phyloP scores from a whole-genome alignment of 2,888 invertebrate genomes.

The Quadriops clusia region DNA sequence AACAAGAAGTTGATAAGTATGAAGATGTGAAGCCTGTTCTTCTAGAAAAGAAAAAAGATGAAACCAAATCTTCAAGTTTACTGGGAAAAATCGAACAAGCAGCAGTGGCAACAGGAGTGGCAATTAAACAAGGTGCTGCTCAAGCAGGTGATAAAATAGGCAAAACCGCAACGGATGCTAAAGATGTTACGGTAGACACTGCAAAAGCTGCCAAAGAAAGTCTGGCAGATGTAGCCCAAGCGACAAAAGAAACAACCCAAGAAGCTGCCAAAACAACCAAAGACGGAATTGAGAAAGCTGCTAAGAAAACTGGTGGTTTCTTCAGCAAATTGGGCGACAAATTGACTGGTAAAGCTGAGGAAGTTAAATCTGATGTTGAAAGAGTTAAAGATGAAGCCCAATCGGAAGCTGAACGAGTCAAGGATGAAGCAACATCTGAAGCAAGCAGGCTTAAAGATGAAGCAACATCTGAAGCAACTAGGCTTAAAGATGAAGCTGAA shows the following conservation, averaged over 20 bases:
- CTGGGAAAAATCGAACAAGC: constrained; percentile 5
- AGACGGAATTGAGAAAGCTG: constrained; percentile 13
- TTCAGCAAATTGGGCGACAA: constrained; percentile 14
- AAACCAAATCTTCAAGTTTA: constrained; percentile 2
- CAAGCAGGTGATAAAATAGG: constrained; percentile 8
- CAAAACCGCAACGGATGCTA: constrained; percentile 6
- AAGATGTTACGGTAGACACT: constrained; percentile 9
- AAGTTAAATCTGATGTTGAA: not conserved
- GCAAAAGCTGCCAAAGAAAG: constrained; percentile 5
- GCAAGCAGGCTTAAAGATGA: not conserved
- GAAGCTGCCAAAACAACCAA: constrained; percentile 7
- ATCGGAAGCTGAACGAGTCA: constrained; percentile 4
- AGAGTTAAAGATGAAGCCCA: constrained; percentile 4
- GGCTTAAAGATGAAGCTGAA: constrained; percentile 3
- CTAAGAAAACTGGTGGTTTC: constrained; percentile 13
- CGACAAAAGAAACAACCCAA: constrained; percentile 2
- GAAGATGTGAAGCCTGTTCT: constrained; percentile 14
- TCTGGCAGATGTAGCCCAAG: constrained; percentile 1
- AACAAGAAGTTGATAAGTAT: constrained; percentile 15
- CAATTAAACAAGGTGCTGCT: not conserved
- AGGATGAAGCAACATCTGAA: constrained; percentile 2
- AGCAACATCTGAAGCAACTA: constrained; percentile 1
- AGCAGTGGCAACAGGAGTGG: constrained; percentile 3
- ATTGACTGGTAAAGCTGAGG: constrained; percentile 20
- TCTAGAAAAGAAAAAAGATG: constrained; percentile 1